Conservation (phyloP, 2,797 vertebrate genomes). For the Argentina silus region DNA sequence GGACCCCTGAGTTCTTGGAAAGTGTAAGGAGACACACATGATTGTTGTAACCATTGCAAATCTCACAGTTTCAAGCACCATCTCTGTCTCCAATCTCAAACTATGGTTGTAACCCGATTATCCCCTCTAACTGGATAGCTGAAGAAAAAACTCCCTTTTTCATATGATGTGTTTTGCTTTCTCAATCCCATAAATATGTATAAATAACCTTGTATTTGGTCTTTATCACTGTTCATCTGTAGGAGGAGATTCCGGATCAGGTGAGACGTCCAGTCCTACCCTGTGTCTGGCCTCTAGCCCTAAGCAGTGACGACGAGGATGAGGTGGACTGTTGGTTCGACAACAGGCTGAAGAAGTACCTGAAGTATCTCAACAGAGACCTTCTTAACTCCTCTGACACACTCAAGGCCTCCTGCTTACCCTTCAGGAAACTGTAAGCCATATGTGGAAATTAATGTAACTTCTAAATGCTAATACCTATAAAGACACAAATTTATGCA, state of each 20-base stretch:
- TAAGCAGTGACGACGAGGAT: slow-evolving; percentile 12
- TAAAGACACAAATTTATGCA: neutral
- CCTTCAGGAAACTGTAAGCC: slow-evolving; percentile 35
- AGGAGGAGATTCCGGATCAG: slow-evolving; percentile 23
- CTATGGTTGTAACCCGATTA: neutral
- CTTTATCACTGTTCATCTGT: neutral
- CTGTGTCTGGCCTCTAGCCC: slow-evolving; percentile 37
- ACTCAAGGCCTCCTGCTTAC: slow-evolving; percentile 28
- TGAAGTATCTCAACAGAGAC: slow-evolving; percentile 31
- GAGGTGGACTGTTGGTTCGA: slow-evolving; percentile 38
- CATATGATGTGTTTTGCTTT: neutral
- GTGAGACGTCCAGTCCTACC: slow-evolving; percentile 19
- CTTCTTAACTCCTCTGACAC: slow-evolving; percentile 23
- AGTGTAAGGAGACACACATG: slow-evolving; percentile 11
- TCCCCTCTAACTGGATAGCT: neutral
- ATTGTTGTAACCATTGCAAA: neutral
- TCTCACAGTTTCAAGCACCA: neutral
- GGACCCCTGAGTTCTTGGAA: slow-evolving; percentile 33
- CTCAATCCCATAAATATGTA: neutral
- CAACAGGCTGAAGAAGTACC: slow-evolving; percentile 22
- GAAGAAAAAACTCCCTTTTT: neutral
- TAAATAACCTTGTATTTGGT: neutral
- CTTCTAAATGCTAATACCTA: neutral
- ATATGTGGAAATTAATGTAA: neutral
- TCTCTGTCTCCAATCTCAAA: no score